Percentiles rank a stretch among this genome's conserved stretches.
Evolutionary conservation across 1,140 invertebrate species (phyloP).

Genomic region (Aradophagus sp.): DNA sequence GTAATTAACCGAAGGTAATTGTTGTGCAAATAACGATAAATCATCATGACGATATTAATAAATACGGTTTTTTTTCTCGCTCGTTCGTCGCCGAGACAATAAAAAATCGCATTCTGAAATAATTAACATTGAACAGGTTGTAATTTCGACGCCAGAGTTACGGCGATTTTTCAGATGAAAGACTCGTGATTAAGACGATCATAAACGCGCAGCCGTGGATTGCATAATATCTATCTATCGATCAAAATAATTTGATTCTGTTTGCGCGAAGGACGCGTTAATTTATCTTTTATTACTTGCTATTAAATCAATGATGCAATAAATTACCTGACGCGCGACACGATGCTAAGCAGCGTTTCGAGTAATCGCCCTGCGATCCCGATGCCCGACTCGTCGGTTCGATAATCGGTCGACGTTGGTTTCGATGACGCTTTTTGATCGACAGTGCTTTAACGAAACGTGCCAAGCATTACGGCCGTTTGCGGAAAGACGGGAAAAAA

Average conservation of each 20-base stretch:
- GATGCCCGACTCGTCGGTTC: too few species aligned
- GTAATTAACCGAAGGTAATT: too few species aligned
- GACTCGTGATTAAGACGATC: conserved; percentile 32
- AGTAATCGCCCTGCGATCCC: conserved; percentile 48
- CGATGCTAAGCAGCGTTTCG: conserved; percentile 43
- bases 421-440: too few species aligned
- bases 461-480: too few species aligned
- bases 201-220: conserved; percentile 31
- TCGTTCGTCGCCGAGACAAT: too few species aligned
- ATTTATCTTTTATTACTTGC: conserved; percentile 50
- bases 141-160: conserved; percentile 10
- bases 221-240: conserved; percentile 47
- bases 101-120: too few species aligned
- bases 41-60: too few species aligned
- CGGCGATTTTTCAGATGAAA: conserved; percentile 39
- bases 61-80: too few species aligned
- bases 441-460: too few species aligned
- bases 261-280: conserved; percentile 53
- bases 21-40: too few species aligned
- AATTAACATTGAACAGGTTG: conserved; percentile 5
- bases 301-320: conserved; percentile 53
- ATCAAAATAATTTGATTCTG: conserved; percentile 56
- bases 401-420: too few species aligned
- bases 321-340: conserved; percentile 36
- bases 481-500: too few species aligned